Evolutionary conservation across 2,888 invertebrate species (phyloP).

Genomic region (Periphyllus acericola): DNA sequence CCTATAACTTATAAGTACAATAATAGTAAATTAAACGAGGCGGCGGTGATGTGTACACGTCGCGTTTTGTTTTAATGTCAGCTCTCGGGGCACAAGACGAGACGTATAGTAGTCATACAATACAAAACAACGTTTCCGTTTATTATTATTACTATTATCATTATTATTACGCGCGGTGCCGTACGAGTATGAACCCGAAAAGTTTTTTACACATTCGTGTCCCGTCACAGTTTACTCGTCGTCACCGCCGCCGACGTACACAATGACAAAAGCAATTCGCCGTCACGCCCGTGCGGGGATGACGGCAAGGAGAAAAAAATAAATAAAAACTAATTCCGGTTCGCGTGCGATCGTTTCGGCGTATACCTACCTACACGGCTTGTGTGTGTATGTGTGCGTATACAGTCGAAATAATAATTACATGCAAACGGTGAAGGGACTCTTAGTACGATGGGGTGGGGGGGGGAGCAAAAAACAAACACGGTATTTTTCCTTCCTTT

Average conservation of each 20-base stretch:
- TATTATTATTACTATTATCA: not conserved
- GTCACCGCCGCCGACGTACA: not conserved
- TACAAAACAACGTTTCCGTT: slow-evolving; percentile 50
- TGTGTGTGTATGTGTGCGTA: not conserved
- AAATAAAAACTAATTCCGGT: slow-evolving; percentile 55
- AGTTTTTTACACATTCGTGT: slow-evolving; percentile 59
- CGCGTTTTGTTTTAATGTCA: slow-evolving; percentile 47
- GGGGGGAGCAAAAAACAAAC: not conserved
- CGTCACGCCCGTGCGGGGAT: not conserved
- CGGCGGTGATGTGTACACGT: slow-evolving; percentile 45
- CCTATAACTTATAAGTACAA: not conserved
- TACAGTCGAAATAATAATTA: slow-evolving; percentile 26
- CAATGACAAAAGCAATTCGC: slow-evolving; percentile 40
- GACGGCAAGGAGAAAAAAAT: not conserved
- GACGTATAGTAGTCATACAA: not conserved
- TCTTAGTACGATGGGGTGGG: not conserved
- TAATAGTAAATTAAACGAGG: slow-evolving; percentile 23
- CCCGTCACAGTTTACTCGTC: slow-evolving; percentile 51
- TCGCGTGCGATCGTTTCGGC: slow-evolving; percentile 58
- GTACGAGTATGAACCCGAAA: slow-evolving; percentile 38
- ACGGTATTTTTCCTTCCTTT: not conserved
- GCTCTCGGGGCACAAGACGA: slow-evolving; percentile 17
- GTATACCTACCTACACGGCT: not conserved
- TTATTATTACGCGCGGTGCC: slow-evolving; percentile 3
- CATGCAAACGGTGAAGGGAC: slow-evolving; percentile 6